Percentiles rank a stretch among this genome's conserved stretches.
phyloP scores from a whole-genome alignment of 2,113 vertebrate genomes.

The Hemicordylus capensis region DNA sequence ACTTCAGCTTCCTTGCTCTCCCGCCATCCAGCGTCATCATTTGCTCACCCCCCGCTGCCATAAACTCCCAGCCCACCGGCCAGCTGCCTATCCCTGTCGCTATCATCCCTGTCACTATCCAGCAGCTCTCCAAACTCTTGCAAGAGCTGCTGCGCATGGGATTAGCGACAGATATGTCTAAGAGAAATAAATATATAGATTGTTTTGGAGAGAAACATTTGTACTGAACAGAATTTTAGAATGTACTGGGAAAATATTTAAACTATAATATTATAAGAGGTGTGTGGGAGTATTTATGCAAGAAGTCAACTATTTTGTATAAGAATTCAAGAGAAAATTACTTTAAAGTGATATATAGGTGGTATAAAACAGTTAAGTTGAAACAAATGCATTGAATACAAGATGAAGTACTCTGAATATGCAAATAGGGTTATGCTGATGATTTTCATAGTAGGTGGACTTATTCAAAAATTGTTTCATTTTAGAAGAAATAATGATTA shows the following conservation, averaged over 20 bases:
- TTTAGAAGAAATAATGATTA: not conserved
- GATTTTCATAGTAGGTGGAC: not conserved
- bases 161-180: no score
- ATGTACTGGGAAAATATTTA: not conserved
- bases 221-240: not conserved
- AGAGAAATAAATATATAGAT: no score
- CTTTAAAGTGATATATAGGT: not conserved
- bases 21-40: no score
- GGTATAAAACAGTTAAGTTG: not conserved
- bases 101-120: no score
- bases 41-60: no score
- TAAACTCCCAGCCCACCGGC: no score
- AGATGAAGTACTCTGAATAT: not conserved
- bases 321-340: not conserved
- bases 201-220: not conserved
- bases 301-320: not conserved
- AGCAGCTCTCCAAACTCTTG: no score
- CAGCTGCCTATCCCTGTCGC: no score
- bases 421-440: not conserved
- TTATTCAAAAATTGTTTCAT: not conserved
- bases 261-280: not conserved
- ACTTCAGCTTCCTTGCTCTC: no score
- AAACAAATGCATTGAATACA: not conserved
- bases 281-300: not conserved
- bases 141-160: no score